Evolutionary conservation across 2,113 vertebrate species (phyloP).

Genomic region (Hyperopisus bebe): DNA sequence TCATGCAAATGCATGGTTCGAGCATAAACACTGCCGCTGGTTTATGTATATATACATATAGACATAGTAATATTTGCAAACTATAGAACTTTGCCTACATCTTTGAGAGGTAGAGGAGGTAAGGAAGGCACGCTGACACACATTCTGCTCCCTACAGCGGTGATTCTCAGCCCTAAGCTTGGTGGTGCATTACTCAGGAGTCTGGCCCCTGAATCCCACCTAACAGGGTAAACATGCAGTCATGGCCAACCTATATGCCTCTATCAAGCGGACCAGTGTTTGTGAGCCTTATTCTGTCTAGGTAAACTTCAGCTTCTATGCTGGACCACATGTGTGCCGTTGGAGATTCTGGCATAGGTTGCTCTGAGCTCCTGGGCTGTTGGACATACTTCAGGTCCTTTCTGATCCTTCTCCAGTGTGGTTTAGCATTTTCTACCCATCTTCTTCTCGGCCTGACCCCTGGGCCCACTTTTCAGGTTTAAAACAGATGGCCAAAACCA

Average conservation of each 20-base stretch:
- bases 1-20: background rate
- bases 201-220: background rate
- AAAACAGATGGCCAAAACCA: background rate
- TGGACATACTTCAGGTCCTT: background rate
- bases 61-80: background rate
- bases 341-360: background rate
- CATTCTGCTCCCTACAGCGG: background rate
- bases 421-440: background rate
- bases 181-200: background rate
- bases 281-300: background rate
- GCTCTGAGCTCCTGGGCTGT: background rate
- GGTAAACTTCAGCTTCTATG: background rate
- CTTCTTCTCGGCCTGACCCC: background rate
- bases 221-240: background rate
- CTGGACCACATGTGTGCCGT: background rate
- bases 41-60: background rate
- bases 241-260: background rate
- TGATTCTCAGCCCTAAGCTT: background rate
- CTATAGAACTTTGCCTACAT: background rate
- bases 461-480: background rate
- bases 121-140: background rate
- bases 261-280: background rate
- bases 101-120: background rate
- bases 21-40: background rate
- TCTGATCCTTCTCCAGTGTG: background rate